These are phyloP conservation scores for Dicaeum eximium DNA, from an alignment of 2,113 vertebrate species.

Conservation along the genomic window DNA sequence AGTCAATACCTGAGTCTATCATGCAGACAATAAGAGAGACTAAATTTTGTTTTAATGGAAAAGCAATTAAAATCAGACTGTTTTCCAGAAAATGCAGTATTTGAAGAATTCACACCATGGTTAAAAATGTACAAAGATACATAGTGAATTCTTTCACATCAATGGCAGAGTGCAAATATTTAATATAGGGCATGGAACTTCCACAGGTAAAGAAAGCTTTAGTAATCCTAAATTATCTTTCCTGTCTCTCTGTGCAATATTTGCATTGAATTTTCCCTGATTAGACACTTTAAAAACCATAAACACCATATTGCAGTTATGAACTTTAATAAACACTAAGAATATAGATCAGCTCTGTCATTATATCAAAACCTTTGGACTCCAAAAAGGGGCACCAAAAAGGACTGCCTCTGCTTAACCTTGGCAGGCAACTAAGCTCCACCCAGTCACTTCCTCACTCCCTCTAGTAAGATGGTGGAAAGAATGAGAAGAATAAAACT, in stretches of 20 bases:
- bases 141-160: background rate
- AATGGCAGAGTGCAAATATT: background rate
- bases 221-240: background rate
- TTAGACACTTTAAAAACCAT: background rate
- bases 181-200: background rate
- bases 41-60: background rate
- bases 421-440: background rate
- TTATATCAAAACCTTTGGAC: background rate
- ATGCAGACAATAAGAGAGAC: background rate
- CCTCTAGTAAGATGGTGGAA: background rate
- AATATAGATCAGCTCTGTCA: fast-evolving
- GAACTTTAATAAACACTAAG: background rate
- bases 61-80: background rate
- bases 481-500: background rate
- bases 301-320: background rate
- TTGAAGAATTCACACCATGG: background rate
- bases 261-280: background rate
- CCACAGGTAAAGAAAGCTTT: background rate
- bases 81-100: background rate
- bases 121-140: background rate
- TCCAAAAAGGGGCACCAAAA: background rate
- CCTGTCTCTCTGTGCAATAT: background rate
- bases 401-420: background rate
- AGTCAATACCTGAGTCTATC: background rate
- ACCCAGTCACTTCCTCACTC: background rate